These are phyloP conservation scores for Drosophila neocordata DNA, from an alignment of 1,140 invertebrate species.

Conservation along the genomic window DNA sequence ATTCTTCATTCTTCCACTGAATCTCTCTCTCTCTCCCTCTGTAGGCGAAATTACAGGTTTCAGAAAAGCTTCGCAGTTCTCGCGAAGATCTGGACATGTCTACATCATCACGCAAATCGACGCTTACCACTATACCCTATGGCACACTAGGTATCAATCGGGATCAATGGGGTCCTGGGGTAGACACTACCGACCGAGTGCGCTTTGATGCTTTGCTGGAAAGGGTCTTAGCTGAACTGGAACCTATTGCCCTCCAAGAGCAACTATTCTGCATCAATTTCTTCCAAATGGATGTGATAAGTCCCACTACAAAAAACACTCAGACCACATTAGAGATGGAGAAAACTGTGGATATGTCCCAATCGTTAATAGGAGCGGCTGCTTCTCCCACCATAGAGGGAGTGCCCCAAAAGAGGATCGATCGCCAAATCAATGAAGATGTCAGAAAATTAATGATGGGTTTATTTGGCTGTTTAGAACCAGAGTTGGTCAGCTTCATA, in stretches of 20 bases:
- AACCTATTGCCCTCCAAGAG: constrained; percentile 96
- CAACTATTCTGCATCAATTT: constrained; percentile 98
- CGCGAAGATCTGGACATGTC: constrained; percentile 78
- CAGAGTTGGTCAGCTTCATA: constrained; percentile 93
- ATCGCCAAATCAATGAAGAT: constrained; percentile 90
- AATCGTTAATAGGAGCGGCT: constrained; percentile 43
- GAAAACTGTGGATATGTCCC: constrained; percentile 66
- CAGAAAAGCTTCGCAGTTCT: constrained; percentile 70
- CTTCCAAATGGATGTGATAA: constrained; percentile 91
- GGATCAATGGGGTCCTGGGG: constrained; percentile 77
- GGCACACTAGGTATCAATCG: constrained; percentile 78
- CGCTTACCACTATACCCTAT: constrained; percentile 71
- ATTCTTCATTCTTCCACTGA: neutral
- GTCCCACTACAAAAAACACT: constrained; percentile 84
- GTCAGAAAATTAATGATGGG: constrained; percentile 93
- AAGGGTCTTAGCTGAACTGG: constrained; percentile 91
- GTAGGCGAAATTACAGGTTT: constrained; percentile 85
- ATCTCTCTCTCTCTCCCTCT: neutral
- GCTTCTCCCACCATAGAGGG: constrained; percentile 52
- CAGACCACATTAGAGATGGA: constrained; percentile 84
- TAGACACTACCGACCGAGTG: constrained; percentile 75
- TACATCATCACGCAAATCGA: constrained; percentile 68
- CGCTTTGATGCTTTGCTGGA: constrained; percentile 83
- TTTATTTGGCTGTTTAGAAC: constrained; percentile 93
- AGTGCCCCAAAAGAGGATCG: constrained; percentile 86